Conservation (phyloP, 1,140 invertebrate species). For the Euwallacea similis region DNA sequence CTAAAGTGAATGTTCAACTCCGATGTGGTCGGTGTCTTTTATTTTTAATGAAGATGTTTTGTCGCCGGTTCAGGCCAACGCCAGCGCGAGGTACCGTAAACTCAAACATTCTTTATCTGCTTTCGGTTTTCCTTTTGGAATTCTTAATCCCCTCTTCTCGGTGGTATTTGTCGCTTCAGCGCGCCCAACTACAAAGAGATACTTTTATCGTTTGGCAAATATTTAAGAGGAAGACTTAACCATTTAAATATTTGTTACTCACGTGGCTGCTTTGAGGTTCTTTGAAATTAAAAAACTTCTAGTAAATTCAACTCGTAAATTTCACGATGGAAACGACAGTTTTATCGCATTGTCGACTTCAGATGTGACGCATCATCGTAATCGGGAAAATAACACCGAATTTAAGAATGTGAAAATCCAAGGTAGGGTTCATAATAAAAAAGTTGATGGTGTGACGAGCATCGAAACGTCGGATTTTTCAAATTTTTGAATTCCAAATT, state of each 20-base stretch:
- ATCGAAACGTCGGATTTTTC: too few species aligned
- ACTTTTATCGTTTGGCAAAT: slow-evolving; percentile 27
- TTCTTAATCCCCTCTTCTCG: slow-evolving; percentile 19
- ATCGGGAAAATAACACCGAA: too few species aligned
- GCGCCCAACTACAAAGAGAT: slow-evolving; percentile 9
- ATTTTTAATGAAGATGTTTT: slow-evolving; percentile 28
- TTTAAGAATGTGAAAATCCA: too few species aligned
- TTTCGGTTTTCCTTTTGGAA: slow-evolving; percentile 21
- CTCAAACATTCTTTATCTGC: slow-evolving; percentile 24
- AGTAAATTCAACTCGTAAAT: too few species aligned
- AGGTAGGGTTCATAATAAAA: too few species aligned
- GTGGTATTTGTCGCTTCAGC: slow-evolving; percentile 14
- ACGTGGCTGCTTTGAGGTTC: background rate
- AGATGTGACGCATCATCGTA: too few species aligned
- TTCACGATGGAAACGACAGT: too few species aligned
- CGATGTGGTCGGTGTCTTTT: slow-evolving; percentile 10
- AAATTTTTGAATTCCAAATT: too few species aligned
- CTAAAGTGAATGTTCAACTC: too few species aligned
- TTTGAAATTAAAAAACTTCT: too few species aligned
- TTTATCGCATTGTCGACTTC: too few species aligned
- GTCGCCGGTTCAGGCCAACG: background rate
- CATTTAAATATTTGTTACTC: slow-evolving; percentile 16
- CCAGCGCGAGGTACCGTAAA: slow-evolving; percentile 18
- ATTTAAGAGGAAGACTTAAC: slow-evolving; percentile 9
- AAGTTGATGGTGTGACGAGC: too few species aligned